phyloP scores from a whole-genome alignment of 37 sponge, comb jelly and placozoan genomes.

The Cliona cf. orientalis region DNA sequence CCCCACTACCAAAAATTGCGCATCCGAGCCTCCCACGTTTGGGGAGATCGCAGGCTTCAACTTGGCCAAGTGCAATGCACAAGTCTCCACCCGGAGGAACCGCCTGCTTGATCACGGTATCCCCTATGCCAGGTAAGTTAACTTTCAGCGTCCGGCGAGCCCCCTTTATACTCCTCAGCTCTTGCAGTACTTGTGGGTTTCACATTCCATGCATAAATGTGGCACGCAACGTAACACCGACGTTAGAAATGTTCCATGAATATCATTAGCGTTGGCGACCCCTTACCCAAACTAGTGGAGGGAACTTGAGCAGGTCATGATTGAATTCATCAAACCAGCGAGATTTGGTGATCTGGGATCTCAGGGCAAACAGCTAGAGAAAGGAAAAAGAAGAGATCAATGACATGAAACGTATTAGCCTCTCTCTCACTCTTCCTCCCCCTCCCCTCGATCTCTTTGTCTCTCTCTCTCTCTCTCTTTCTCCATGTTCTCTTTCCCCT shows the following conservation, averaged over 20 bases:
- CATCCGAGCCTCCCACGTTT: constrained; percentile 97
- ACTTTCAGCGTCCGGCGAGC: neutral
- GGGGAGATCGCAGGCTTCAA: constrained; percentile 97
- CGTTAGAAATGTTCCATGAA: no score
- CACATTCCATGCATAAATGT: no score
- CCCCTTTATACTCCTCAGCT: constrained; percentile 25
- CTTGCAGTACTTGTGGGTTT: constrained; percentile 57
- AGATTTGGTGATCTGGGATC: constrained; percentile 81
- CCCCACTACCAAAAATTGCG: constrained; percentile 98
- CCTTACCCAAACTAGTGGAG: constrained; percentile 89
- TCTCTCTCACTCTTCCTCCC: no score
- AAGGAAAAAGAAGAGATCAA: neutral
- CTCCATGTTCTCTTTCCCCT: no score
- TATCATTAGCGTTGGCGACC: neutral
- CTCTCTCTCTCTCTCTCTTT: no score
- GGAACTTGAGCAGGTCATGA: constrained; percentile 88
- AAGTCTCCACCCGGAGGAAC: constrained; percentile 91
- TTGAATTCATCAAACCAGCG: constrained; percentile 86
- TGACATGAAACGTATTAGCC: no score
- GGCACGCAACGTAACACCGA: no score
- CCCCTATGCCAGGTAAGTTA: constrained; percentile 98
- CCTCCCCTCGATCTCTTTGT: no score
- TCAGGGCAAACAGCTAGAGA: constrained; percentile 85
- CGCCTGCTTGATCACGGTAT: constrained; percentile 94
- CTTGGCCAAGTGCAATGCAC: constrained; percentile 95